Percentiles rank a stretch among this genome's conserved stretches.
phyloP scores from a whole-genome alignment of 2,797 vertebrate species.

The Sardinella longiceps region DNA sequence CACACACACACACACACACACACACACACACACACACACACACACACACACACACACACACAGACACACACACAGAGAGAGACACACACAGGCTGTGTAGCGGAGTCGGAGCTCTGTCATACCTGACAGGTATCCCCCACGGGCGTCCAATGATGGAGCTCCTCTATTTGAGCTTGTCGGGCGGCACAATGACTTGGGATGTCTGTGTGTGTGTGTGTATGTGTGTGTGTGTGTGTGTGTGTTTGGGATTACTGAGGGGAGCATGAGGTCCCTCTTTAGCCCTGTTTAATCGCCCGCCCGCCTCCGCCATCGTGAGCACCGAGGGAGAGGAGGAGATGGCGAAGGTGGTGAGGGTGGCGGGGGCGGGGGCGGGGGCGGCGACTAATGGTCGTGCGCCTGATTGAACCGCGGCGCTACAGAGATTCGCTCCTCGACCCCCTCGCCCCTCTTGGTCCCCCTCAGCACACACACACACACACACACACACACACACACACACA shows the following conservation, averaged over 20 bases:
- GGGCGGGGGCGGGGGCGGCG: too few species aligned
- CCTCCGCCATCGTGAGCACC: too few species aligned
- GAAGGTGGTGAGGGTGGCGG: too few species aligned
- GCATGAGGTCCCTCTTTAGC: background rate
- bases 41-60: too few species aligned
- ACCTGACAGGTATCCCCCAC: slow-evolving; percentile 4
- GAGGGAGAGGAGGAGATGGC: background rate
- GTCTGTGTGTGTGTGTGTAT: too few species aligned
- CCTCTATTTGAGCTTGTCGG: background rate
- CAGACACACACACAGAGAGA: too few species aligned
- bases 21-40: too few species aligned
- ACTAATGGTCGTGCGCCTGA: background rate
- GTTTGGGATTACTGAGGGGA: slow-evolving; percentile 12
- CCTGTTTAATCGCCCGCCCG: background rate
- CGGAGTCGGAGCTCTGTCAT: background rate
- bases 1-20: too few species aligned
- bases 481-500: too few species aligned
- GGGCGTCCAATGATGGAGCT: background rate
- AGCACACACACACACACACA: too few species aligned
- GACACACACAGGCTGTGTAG: too few species aligned
- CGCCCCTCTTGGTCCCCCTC: background rate
- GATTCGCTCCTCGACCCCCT: background rate
- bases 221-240: too few species aligned
- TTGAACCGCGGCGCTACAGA: background rate
- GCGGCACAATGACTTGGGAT: background rate